Base-by-base conservation (phyloP, 1,140 invertebrate species). In the Oryctes rhinoceros region DNA sequence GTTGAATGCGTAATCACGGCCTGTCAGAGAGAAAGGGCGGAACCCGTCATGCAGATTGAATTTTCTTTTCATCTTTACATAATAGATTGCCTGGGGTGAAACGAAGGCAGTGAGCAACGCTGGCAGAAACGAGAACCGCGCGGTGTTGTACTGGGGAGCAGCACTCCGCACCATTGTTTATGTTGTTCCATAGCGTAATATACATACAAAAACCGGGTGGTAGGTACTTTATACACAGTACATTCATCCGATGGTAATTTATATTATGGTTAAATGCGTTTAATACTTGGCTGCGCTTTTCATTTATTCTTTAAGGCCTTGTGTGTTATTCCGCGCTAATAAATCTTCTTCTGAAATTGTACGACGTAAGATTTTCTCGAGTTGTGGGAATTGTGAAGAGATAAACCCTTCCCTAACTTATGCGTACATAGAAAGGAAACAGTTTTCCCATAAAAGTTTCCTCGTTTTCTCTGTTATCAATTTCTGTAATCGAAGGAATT, bases 1-100 rank as follows among this genome's bases (percentile, higher is more conserved):
- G 83, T 83, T 85, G 84, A 85, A 86, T 86, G 81, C 83, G 83
- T 86, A 86, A 86, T 86, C 84, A 86, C 83, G 81, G 82, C 81
- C 84, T 86, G 85, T 86, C 85, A 86, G 83, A 80, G 79, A 83
- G 84, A 80, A 82, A 84, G 82, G 83, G 82, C 82, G 82, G 84
- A 82, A 83, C 81, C 84, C 82, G 84, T 86, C 85, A 84, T 82
- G 82, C 81, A 85, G 85, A 86, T 86, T 86, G 84, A 86, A 86
- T 86, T 86, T 86, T 86, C 85, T 86, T 86, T 86, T 85, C 85
- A 86, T 86, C 85, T 80, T 78, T 84, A 83, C 83, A 86, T 85
- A 86, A 86, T 86, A 81, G 83, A 85, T 84, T 77, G 85, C 85
- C 83, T 47, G 39, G 37, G 71, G 80, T 71, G 65, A 71, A 71